Percentiles rank a stretch among this genome's conserved stretches.
phyloP scores from a whole-genome alignment of 2,113 vertebrate genomes.

The Festucalex cinctus region DNA sequence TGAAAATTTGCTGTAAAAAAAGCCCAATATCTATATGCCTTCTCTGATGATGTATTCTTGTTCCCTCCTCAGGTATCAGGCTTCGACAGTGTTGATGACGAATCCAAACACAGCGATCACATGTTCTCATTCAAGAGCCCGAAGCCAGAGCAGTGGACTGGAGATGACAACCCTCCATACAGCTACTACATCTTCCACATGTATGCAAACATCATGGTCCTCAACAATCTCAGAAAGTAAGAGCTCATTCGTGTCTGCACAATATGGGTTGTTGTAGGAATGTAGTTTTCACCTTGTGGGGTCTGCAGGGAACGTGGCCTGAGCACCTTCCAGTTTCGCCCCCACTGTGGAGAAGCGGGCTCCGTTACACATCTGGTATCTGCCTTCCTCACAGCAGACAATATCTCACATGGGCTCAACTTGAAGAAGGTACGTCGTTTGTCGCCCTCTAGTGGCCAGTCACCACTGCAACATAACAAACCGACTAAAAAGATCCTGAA shows the following conservation, averaged over 20 bases:
- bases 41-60: neutral
- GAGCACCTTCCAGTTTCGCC: slow-evolving; percentile 89
- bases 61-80: slow-evolving; percentile 81
- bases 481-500: no score
- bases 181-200: slow-evolving; percentile 94
- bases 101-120: slow-evolving; percentile 91
- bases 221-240: slow-evolving; percentile 91
- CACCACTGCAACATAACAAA: no score
- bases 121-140: slow-evolving; percentile 92
- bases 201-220: slow-evolving; percentile 94
- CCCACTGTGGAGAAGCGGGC: slow-evolving; percentile 91
- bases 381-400: slow-evolving; percentile 88
- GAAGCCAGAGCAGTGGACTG: slow-evolving; percentile 84
- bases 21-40: no score
- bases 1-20: no score
- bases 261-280: neutral
- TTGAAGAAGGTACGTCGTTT: slow-evolving; percentile 82
- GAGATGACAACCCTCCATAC: slow-evolving; percentile 85
- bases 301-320: slow-evolving; percentile 80
- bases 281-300: slow-evolving; percentile 3
- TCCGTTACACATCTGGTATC: slow-evolving; percentile 92
- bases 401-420: slow-evolving; percentile 92
- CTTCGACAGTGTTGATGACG: slow-evolving; percentile 95
- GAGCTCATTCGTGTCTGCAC: slow-evolving; percentile 22
- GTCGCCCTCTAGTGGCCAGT: no score